Conservation (phyloP, 2,888 invertebrate species). For the Entomobrya multifasciata region DNA sequence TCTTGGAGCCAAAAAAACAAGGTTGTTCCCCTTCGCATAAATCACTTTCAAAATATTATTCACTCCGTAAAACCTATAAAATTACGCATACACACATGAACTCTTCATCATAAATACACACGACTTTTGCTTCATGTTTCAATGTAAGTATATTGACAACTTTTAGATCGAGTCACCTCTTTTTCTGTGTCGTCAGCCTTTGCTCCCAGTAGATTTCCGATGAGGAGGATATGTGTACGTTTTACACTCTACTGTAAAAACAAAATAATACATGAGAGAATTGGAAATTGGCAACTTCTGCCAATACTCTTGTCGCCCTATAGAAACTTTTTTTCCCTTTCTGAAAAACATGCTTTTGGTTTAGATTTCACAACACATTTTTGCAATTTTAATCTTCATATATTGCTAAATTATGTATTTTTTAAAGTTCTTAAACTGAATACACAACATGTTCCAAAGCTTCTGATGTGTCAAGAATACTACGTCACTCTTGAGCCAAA, state of each 20-base stretch:
- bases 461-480: no score
- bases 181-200: background rate
- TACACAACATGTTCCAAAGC: no score
- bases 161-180: slow-evolving; percentile 32
- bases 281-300: slow-evolving; percentile 37
- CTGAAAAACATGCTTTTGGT: background rate
- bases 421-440: no score
- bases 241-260: background rate
- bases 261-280: background rate
- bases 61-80: slow-evolving; percentile 24
- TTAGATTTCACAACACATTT: slow-evolving; percentile 32
- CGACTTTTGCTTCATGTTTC: slow-evolving; percentile 23
- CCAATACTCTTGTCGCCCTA: slow-evolving; percentile 27
- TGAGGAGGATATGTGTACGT: no score
- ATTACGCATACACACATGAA: slow-evolving; percentile 39
- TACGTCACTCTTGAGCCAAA: no score
- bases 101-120: slow-evolving; percentile 57
- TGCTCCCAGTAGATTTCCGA: slow-evolving; percentile 2
- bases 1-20: background rate
- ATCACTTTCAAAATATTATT: slow-evolving; percentile 20
- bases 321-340: background rate
- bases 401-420: no score
- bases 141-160: slow-evolving; percentile 46
- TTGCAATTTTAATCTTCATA: slow-evolving; percentile 38
- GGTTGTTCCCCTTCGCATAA: background rate